These are phyloP conservation scores for Heliothis virescens DNA, from an alignment of 1,140 invertebrate species.

Conservation along the genomic window DNA sequence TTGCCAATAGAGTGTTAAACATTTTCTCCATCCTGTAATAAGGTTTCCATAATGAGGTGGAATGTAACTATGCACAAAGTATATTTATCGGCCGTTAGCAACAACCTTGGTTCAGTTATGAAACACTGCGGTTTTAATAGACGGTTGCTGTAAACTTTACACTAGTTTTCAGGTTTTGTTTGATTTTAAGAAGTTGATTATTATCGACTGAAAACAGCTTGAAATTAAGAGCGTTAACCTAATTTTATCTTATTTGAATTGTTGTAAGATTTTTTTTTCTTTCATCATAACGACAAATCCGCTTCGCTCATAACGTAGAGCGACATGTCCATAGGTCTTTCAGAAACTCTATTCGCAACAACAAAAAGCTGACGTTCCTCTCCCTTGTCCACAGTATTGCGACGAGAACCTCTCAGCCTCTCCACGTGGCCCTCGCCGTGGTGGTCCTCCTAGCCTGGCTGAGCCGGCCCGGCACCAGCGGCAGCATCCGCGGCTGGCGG, in stretches of 20 bases:
- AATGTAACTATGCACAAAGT: neutral
- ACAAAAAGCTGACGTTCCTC: neutral
- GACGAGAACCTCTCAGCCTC: slow-evolving; percentile 90
- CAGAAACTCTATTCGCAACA: too few species aligned
- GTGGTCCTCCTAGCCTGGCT: slow-evolving; percentile 89
- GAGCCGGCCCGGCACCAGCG: slow-evolving; percentile 69
- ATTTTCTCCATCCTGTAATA: slow-evolving; percentile 7
- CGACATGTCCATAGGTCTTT: too few species aligned
- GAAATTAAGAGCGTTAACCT: neutral
- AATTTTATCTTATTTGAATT: too few species aligned
- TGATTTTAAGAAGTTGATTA: neutral
- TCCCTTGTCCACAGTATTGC: slow-evolving; percentile 87
- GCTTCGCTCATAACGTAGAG: too few species aligned
- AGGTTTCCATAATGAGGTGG: slow-evolving; percentile 1
- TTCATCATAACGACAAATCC: too few species aligned
- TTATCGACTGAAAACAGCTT: neutral
- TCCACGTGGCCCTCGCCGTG: slow-evolving; percentile 90
- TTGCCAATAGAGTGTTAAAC: neutral
- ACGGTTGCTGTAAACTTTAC: slow-evolving; percentile 1
- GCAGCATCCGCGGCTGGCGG: slow-evolving; percentile 75
- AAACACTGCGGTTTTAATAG: slow-evolving; percentile 20
- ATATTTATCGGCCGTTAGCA: neutral
- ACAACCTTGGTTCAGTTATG: slow-evolving; percentile 33
- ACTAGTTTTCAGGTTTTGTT: neutral
- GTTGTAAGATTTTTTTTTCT: too few species aligned